Evolutionary conservation across 1,140 invertebrate genomes (phyloP), one percentile per base, ranked within the genome.

Genomic region (Sycophila sp.): DNA sequence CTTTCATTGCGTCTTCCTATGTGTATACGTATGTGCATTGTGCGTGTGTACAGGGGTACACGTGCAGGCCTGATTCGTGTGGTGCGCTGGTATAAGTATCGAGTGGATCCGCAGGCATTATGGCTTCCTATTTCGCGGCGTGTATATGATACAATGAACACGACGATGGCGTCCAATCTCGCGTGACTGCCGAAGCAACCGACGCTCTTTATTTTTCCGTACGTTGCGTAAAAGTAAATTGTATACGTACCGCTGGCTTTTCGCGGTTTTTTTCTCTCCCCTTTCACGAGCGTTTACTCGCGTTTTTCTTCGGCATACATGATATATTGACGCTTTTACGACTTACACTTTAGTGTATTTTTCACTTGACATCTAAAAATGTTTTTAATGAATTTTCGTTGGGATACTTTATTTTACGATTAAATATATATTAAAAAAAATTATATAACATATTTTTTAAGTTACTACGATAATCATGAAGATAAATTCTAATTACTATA

Each of bases 61-160:
- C 30, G 30, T 19, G 26, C 51, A 51, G 2, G 17, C 30, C 22
- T 36, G 47, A 51, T 65, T 55, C 63, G 38, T 42, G 51, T n/a
- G n/a, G n/a, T n/a, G n/a, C n/a, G n/a, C n/a, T n/a, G n/a, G n/a
- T n/a, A n/a, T n/a, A n/a, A n/a, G n/a, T 66, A 66, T 66, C 32
- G 45, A 66, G 51, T 45, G 36, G 47, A 55, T 38, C 47, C n/a
- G 34, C 11, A 65, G 22, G 63, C 64, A 56, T 40, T 66, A 66
- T 56, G 64, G 64, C 64, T 56, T 55, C 64, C 45, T 66, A 26
- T 32, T 24, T 55, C 40, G 42, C 26, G 6, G 34, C 51, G 7
- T n/a, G n/a, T n/a, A n/a, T n/a, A n/a, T n/a, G 11, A 2, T 8
- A 59, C 65, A 68, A 58, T 59, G 53, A 42, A 11, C 1, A 42